Conservation (phyloP, 1,140 invertebrate genomes). For the Sarcophaga bullata region DNA sequence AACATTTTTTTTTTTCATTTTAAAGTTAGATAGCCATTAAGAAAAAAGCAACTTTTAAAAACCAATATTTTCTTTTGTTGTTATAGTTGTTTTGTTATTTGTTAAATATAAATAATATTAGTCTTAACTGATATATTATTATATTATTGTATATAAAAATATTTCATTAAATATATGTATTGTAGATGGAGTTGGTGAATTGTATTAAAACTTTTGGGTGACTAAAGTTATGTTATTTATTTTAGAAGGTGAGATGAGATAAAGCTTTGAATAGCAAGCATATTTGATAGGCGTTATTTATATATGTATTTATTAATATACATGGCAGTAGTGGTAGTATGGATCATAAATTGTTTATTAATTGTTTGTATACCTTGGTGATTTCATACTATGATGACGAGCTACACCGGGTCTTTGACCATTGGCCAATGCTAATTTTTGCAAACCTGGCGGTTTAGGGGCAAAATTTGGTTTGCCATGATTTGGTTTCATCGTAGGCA, state of each 20-base stretch:
- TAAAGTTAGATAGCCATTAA: neutral
- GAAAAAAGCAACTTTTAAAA: neutral
- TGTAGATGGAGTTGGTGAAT: no score
- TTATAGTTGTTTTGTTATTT: no score
- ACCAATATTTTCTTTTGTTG: no score
- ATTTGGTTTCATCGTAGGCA: conserved; percentile 55
- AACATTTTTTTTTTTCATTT: neutral
- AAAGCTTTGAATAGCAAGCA: neutral
- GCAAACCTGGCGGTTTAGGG: conserved; percentile 63
- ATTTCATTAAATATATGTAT: no score
- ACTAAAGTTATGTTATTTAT: no score
- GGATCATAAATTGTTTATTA: neutral
- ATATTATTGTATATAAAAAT: no score
- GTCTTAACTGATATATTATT: no score
- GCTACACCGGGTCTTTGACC: conserved; percentile 60
- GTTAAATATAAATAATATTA: no score
- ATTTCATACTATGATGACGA: conserved; percentile 65
- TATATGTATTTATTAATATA: neutral
- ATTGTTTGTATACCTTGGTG: conserved; percentile 59
- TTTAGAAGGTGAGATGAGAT: neutral
- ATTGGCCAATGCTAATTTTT: conserved; percentile 59
- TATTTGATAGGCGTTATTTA: neutral
- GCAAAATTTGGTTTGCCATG: conserved; percentile 65
- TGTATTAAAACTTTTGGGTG: no score
- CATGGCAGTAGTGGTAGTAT: neutral